Evolutionary conservation across 2,113 vertebrate species (phyloP).

Genomic region (Platysteira castanea): DNA sequence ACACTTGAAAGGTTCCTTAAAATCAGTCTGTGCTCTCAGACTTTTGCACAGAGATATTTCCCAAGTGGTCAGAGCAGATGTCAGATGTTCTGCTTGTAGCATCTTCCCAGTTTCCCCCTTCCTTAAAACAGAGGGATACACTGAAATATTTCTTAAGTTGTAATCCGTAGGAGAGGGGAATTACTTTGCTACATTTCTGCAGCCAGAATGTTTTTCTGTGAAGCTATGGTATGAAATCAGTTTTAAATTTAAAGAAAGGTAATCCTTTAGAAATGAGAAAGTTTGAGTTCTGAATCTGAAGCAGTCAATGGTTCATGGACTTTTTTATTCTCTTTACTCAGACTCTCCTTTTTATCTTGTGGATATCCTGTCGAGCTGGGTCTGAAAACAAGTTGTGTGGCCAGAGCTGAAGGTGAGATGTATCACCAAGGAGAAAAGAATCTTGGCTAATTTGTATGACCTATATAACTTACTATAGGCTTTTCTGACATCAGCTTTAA

Average conservation of each 20-base stretch:
- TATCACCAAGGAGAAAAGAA: background rate
- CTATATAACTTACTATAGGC: background rate
- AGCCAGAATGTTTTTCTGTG: background rate
- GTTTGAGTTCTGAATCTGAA: background rate
- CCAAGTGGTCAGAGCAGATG: background rate
- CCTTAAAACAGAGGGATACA: background rate
- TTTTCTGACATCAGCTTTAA: slow-evolving; percentile 36
- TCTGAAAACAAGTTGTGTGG: background rate
- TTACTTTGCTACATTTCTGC: background rate
- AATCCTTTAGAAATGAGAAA: background rate
- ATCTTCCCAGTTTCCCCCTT: background rate
- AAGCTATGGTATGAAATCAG: background rate
- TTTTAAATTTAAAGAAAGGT: background rate
- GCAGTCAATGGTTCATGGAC: background rate
- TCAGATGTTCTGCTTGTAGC: background rate
- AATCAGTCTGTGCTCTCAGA: background rate
- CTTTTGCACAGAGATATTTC: background rate
- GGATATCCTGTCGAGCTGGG: background rate
- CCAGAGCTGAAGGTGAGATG: background rate
- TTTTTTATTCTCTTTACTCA: background rate
- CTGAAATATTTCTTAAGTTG: background rate
- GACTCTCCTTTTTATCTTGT: background rate
- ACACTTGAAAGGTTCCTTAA: background rate
- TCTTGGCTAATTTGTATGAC: background rate
- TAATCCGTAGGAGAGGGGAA: background rate